Evolutionary conservation across 2,113 vertebrate genomes (phyloP).

Genomic region (Apistogramma diplotaenia): DNA sequence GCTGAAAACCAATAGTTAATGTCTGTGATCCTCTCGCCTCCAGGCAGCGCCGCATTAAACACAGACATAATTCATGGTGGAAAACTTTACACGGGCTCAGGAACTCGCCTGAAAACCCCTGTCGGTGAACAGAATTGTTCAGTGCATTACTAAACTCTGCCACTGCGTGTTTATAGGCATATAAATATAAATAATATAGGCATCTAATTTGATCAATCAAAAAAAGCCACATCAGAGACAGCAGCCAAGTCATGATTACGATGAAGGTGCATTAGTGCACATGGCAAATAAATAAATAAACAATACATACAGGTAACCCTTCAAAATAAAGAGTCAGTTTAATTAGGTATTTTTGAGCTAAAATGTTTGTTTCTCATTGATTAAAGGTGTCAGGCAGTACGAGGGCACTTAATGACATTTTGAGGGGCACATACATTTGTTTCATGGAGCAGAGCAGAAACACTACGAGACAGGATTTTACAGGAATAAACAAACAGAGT

Average conservation of each 20-base stretch:
- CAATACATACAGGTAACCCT: neutral
- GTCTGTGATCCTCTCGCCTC: neutral
- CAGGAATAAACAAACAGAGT: neutral
- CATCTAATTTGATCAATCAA: no score
- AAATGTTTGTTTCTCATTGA: neutral
- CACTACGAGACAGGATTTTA: neutral
- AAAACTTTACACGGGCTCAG: neutral
- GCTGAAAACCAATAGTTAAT: neutral
- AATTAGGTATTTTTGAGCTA: no score
- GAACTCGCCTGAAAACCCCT: neutral
- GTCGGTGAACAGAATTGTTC: neutral
- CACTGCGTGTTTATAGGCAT: neutral
- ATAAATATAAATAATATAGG: neutral
- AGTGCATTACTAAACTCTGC: fast-evolving
- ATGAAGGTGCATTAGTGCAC: neutral
- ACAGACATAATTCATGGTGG: neutral
- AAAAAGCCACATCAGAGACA: no score
- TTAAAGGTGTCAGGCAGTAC: neutral
- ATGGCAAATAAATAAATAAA: neutral
- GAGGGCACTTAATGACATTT: neutral
- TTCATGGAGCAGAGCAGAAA: neutral
- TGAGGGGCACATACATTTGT: neutral
- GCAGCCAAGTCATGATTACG: neutral
- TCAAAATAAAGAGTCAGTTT: no score
- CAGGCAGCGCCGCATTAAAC: neutral